Base-by-base conservation (phyloP, 2,113 vertebrate species). In the Ciconia maguari region DNA sequence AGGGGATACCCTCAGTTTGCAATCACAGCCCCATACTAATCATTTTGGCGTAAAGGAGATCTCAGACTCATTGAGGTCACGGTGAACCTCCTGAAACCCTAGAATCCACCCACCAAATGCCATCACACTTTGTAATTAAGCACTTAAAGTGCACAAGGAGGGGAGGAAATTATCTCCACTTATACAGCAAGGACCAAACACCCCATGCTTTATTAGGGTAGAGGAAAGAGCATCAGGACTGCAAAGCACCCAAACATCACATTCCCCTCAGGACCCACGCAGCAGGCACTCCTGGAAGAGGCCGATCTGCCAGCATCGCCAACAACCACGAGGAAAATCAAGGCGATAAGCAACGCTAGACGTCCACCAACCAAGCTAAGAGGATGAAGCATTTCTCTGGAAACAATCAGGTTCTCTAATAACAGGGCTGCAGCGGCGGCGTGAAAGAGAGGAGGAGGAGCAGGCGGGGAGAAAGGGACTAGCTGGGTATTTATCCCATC, bases 401-500 rank as follows among this genome's bases (percentile, higher is more conserved):
- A 90, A 97, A 94, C 93, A 96, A 96, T 95, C 7, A 1, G 16
- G 78, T 42, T 95, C 95, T 90, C 96, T 95, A 96, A 95, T 95
- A 96, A 96, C 94, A 95, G 87, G 94, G 93, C 91, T 96, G 96
- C 84, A 66, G 94, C 14, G 0, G 54, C 15, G 0, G 84, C 2
- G 18, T 87, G 81, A 94, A 94, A 96, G 87, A 66, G 78, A 93
- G 61, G 96, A 97, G 96, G 96, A 97, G 93, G 92, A 95, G 93
- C 95, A 93, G 93, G 93, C 93, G 13, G 84, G 89, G 91, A 87
- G 91, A 95, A 92, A 96, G 89, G 94, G 93, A 96, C 96, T 94
- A 76, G 87, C 95, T 96, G 94, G 96, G 95, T 95, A 96, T 96
- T 97, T 97, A 97, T 94, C 94, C 96, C 95, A 96, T 95, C 70